Evolutionary conservation across 2,113 vertebrate genomes (phyloP), one percentile per base, ranked within the genome.

Genomic region (Pungitius pungitius): DNA sequence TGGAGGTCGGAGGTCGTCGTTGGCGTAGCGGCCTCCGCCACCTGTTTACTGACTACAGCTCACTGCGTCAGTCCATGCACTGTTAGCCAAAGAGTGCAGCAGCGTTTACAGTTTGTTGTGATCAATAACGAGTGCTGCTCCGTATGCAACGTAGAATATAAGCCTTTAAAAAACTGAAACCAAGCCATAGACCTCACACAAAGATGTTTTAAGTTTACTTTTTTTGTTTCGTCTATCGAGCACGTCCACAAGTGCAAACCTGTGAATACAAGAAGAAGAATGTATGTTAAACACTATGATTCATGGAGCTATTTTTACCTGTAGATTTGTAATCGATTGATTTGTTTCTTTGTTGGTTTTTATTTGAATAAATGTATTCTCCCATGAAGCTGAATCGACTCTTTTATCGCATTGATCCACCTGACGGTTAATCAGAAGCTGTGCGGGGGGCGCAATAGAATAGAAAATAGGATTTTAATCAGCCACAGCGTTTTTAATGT

Each of bases 231-330:
- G 30, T 71, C 69, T 73, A 52, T 69, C 70, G 64, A 75, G 81
- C 87, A 90, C 87, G 88, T n/a, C 93, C 92, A 75, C 75, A 94
- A 93, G 94, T 93, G 92, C 93, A 93, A 94, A 90, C 71, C 56
- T 90, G 81, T 92, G 85, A 83, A 86, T 82, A 77, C 26, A 79
- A 69, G 79, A 87, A 73, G 43, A 87, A 2, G n/a, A n/a, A 85
- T 90, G 69, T 92, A 74, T 86, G 78, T 78, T 65, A 59, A 87
- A 80, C 55, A 59, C 54, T 47, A 57, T 71, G 54, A 82, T 69
- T 83, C 43, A 45, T 90, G 70, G 80, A 88, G 75, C 85, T 82
- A 83, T 77, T 85, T 89, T 70, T 82, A 70, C 52, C 66, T 73
- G 73, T 10, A 67, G 37, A 73, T 55, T 83, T 66, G 77, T 75